Evolutionary conservation across 2,888 invertebrate genomes (phyloP).

Genomic region (Erebia ligea): DNA sequence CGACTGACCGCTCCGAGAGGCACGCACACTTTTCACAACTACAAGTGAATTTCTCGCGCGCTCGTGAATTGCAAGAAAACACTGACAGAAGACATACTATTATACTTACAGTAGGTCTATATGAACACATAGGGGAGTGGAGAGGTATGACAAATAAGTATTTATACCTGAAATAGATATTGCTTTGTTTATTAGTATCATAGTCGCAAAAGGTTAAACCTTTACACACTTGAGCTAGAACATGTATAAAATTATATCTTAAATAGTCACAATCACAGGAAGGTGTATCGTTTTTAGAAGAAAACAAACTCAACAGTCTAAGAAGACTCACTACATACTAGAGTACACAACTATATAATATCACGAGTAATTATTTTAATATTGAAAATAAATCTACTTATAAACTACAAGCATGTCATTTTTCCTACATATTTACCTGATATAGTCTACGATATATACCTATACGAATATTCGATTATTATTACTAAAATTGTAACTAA

Average conservation of each 20-base stretch:
- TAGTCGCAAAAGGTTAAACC: conserved; percentile 72
- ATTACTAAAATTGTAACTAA: conserved; percentile 22
- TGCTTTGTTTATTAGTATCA: conserved; percentile 76
- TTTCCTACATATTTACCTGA: conserved; percentile 35
- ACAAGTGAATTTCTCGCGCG: no score
- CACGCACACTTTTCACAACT: no score
- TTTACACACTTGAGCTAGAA: conserved; percentile 71
- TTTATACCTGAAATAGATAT: conserved; percentile 56
- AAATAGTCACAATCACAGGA: conserved; percentile 79
- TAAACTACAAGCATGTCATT: conserved; percentile 31
- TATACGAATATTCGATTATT: conserved; percentile 37
- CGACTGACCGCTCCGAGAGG: no score
- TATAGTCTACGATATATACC: conserved; percentile 58
- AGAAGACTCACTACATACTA: conserved; percentile 41
- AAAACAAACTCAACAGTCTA: conserved; percentile 63
- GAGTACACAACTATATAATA: conserved; percentile 40
- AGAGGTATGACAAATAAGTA: conserved; percentile 11
- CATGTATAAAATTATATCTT: conserved; percentile 73
- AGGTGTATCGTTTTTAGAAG: conserved; percentile 68
- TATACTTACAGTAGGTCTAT: background rate
- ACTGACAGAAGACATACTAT: no score
- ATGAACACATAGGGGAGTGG: background rate
- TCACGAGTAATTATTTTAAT: conserved; percentile 32
- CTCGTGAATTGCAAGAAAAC: no score
- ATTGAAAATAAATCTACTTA: conserved; percentile 28